Percentiles rank a stretch among this genome's conserved stretches.
Evolutionary conservation across 2,113 vertebrate species (phyloP).

Genomic region (Tyrannus savana): DNA sequence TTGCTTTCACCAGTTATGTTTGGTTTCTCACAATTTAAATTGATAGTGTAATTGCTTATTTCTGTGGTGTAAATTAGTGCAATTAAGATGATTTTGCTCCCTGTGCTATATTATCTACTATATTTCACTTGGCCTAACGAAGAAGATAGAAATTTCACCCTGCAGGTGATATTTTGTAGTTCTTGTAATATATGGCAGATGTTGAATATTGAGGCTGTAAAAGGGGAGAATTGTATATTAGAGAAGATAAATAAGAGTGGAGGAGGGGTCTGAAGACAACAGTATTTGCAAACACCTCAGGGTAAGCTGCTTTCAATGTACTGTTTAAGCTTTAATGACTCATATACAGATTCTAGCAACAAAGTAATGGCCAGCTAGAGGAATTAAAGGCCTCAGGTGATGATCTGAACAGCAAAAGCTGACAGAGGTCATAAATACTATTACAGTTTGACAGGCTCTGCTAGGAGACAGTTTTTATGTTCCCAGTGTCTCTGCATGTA

Average conservation of each 20-base stretch:
- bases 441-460: not conserved
- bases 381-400: not conserved
- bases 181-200: not conserved
- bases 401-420: not conserved
- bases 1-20: not conserved
- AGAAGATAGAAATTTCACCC: not conserved
- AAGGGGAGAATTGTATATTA: not conserved
- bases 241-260: not conserved
- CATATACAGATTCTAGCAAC: not conserved
- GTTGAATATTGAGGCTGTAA: not conserved
- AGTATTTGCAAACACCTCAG: not conserved
- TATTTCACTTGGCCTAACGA: not conserved
- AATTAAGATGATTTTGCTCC: not conserved
- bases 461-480: not conserved
- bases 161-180: not conserved
- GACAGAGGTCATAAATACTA: not conserved
- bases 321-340: slow-evolving; percentile 41
- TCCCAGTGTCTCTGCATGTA: not conserved
- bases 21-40: not conserved
- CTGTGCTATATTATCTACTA: not conserved
- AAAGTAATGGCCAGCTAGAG: not conserved
- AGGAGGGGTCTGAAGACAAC: not conserved
- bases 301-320: not conserved
- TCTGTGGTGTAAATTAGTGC: not conserved
- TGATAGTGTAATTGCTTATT: not conserved